phyloP scores from a whole-genome alignment of 92 coral and sea anemone species.

The Diadumene lineata region DNA sequence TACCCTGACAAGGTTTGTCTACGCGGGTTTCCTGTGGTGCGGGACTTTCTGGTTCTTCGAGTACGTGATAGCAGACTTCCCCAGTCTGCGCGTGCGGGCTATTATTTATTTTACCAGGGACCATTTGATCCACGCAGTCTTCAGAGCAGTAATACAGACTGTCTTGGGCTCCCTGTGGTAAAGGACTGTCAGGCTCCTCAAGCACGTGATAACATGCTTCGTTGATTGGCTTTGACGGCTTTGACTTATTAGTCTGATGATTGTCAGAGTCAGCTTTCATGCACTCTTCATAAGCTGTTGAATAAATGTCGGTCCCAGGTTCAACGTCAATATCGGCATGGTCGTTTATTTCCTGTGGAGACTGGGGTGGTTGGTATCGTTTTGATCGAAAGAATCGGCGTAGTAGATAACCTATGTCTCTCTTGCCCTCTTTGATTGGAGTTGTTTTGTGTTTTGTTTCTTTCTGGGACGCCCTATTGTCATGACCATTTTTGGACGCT shows the following conservation, averaged over 20 bases:
- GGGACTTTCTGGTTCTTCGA: constrained; percentile 1
- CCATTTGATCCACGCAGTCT: neutral
- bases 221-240: neutral
- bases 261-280: neutral
- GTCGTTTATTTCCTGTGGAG: neutral
- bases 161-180: constrained; percentile 16
- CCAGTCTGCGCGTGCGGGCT: too few species aligned
- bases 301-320: neutral
- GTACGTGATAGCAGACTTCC: neutral
- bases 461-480: too few species aligned
- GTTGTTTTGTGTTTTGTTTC: too few species aligned
- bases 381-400: neutral
- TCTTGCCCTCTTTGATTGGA: too few species aligned
- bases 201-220: constrained; percentile 8
- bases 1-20: neutral
- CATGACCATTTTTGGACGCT: too few species aligned
- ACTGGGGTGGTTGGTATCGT: neutral
- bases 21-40: constrained; percentile 3
- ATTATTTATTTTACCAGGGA: too few species aligned
- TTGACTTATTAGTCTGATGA: neutral
- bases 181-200: constrained; percentile 6
- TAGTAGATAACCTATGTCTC: too few species aligned
- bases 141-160: neutral
- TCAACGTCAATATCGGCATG: neutral
- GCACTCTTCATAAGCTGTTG: neutral